Base-by-base conservation (phyloP, 2,113 vertebrate species). In the Ifrita kowaldi region DNA sequence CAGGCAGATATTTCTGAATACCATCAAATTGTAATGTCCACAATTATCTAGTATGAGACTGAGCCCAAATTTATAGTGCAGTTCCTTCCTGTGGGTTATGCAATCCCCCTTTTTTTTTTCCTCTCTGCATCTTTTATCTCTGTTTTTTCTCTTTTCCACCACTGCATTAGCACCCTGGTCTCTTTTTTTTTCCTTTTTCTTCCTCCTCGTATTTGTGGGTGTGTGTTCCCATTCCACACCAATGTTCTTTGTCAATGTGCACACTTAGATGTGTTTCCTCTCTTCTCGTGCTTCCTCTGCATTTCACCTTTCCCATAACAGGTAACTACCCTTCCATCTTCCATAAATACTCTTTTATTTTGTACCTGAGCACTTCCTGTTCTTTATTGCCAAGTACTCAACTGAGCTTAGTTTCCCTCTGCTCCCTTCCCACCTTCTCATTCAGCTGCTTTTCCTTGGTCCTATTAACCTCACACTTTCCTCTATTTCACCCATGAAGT, bases 221-320 rank as follows among this genome's bases (percentile, higher is more conserved):
- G 15, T 55, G 52, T 37, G 7, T 37, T 69, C 32, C 37, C 32
- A 65, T 20, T 15, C 28, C 41, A 18, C 12, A 46, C 16, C 19
- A 13, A 2, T 20, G 13, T 11, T 62, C 27, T 75, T 68, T 63
- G 41, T 30, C 23, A 50, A 19, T 5, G 17, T 15, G 41, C 50
- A 55, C 5, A 12, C 32, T 55, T 47, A 30, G 27, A 37, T 0
- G 2, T 1, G 0, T 83, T 64, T 86, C 20, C 23, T 42, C 5
- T 49, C 27, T 76, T 94, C 47, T 83, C 24, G 37, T 13, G 28
- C 24, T 82, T 44, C 37, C 46, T 83, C 49, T 65, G 16, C 33
- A 9, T 52, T 86, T 76, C 47, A 77, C 32, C 30, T 68, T 59
- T 90, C 41, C 49, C 10, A 7, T 57, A 57, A 73, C 13, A 22